Base-by-base conservation (phyloP, 1,140 invertebrate species). In the Spodoptera litura region DNA sequence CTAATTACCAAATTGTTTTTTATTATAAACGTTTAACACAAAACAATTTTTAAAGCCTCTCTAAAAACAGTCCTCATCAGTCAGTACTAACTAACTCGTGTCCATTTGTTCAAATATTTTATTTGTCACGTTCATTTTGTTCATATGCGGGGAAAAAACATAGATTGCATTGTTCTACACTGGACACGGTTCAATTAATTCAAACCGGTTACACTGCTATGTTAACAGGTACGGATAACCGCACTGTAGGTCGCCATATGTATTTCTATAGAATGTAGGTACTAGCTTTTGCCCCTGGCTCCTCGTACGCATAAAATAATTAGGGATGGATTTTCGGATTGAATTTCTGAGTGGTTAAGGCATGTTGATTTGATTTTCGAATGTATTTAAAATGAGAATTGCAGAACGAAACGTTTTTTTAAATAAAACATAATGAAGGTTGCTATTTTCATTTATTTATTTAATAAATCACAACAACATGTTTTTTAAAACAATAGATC, bases 391-490 rank as follows among this genome's bases (percentile, higher is more conserved):
- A 20, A 20, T 20, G 20, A 20, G 20, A 20, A 20, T 20, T 0
- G 0, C 20, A 20, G 20, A 25, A 9, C 15, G 4, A 27, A n/a
- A 3, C 4, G 20, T 49, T 5, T 15, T 20, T 3, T 62, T 10
- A 51, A 66, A 64, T 15, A 20, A 76, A 49, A 44, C 1, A 55
- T 55, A 55, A 44, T 3, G 35, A 11, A 61, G 6, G 38, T 55
- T 72, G 31, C 35, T 72, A 59, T 72, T 62, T 71, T 78, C 55
- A 38, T 75, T 76, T 72, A 75, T 83, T 76, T 77, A 81, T 81
- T 80, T 79, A 76, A 68, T 82, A 79, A 79, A 81, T 83, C 74
- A 81, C 82, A 84, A 81, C 76, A 84, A 83, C 70, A 77, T 80
- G 38, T 81, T 75, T 53, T n/a, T 74, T 74, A 20, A 81, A 78